A percentile compares a stretch with the other conserved stretches of the same genome.
Conservation (phyloP, 2,113 vertebrate species). For the Redunca redunca region DNA sequence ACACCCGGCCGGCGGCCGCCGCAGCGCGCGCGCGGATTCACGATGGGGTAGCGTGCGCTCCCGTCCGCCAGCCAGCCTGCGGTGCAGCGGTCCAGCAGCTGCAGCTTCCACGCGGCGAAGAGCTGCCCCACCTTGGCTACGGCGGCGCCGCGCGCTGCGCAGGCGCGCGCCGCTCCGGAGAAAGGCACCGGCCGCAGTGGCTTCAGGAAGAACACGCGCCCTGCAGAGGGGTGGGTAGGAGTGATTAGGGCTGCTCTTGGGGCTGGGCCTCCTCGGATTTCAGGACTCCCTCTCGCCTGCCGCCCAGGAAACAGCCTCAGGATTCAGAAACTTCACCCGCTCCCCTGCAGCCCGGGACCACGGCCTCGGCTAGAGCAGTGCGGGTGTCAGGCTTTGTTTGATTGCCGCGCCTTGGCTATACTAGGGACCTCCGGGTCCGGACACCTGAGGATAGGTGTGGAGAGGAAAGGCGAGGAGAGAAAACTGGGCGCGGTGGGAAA, state of each 20-base stretch:
- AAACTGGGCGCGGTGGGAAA: neutral
- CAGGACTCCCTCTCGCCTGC: too few species aligned
- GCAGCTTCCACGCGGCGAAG: conserved; percentile 94
- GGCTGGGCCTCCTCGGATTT: neutral
- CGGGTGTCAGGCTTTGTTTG: neutral
- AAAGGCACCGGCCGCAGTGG: conserved; percentile 92
- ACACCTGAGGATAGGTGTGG: too few species aligned
- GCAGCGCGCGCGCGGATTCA: conserved; percentile 91
- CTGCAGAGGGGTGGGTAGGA: conserved; percentile 65
- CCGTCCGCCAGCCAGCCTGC: conserved; percentile 94
- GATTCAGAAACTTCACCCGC: neutral
- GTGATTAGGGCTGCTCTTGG: neutral
- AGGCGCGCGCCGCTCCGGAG: conserved; percentile 87
- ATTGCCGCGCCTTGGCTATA: neutral
- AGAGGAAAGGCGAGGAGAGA: neutral
- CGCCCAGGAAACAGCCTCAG: neutral
- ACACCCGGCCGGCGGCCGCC: conserved; percentile 91
- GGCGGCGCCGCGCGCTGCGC: conserved; percentile 82
- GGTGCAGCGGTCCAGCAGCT: conserved; percentile 93
- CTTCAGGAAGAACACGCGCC: conserved; percentile 94
- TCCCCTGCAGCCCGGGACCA: neutral
- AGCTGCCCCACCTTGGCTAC: conserved; percentile 95
- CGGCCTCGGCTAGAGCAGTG: neutral
- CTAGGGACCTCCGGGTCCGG: neutral
- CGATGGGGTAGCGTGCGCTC: conserved; percentile 95